Evolutionary conservation across 53 echinoderm and acorn worm species (phyloP), one percentile per base, ranked within the genome.

Genomic region (Echinometra lucunter): DNA sequence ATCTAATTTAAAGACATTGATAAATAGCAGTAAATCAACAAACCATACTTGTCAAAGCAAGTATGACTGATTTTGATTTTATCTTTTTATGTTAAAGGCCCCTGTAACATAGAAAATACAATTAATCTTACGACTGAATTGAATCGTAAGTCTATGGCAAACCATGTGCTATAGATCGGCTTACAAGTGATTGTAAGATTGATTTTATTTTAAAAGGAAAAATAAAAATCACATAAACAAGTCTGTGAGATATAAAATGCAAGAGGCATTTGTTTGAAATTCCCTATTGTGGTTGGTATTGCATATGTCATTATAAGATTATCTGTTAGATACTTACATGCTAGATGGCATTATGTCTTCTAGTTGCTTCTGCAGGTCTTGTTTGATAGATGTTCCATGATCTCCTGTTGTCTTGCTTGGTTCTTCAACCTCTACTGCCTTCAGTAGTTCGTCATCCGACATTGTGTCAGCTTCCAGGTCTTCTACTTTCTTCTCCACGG

Each of bases 331-430:
- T 3, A 96, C 99, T 97, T 91, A 98, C 99, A 96, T 95, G 9
- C 96, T 95, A 28, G 98, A 96, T 11, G 97, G 91, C 99, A 98
- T 98, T 63, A 98, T 94, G 40, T 98, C 96, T 60, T 98, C 98
- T 45, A 98, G 96, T 27, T 98, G 99, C 55, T 96, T 98, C 91
- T 98, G 97, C 23, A 98, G 96, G 58, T 97, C 97, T 91, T 97
- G 97, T 89, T 96, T 95, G 95, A 95, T 95, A 74, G 96, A 82
- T 13, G 97, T 95, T 13, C 96, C 97, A 66, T 95, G 95, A 18
- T 93, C 92, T 19, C 60, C 93, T 7, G 85, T 11, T 55, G 91
- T 60, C 70, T 90, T 91, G 40, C 16, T 88, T 38, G 57, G 69
- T 66, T 96, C 96, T 49, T 93, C 96, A 40, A 95, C 96, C 75